Evolutionary conservation across 2,113 vertebrate genomes (phyloP), one percentile per base, ranked within the genome.

Genomic region (Dryoscopus gambensis): DNA sequence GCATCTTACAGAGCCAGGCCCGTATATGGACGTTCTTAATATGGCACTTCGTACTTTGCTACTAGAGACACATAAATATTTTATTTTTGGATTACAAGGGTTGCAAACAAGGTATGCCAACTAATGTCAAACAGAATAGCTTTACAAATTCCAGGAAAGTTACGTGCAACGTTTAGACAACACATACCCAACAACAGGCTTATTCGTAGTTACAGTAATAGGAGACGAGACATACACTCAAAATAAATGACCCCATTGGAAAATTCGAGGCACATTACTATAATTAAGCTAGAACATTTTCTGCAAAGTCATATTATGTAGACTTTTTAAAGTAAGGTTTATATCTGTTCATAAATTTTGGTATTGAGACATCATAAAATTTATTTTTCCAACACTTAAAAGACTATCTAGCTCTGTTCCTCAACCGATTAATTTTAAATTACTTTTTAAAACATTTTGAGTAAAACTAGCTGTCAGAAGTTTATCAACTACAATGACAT

Each of bases 11-110:
- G 59, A 77, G 93, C 86, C 9, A 95, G 89, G 92, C 60, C 96
- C 84, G 68, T 97, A 96, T 96, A 96, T 94, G 92, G 92, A 11
- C 75, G 90, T 95, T 92, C 96, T 97, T 95, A 96, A 92, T 96
- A 92, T 75, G 88, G 92, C 47, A 86, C 95, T 94, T 94, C 33
- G 42, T 93, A 81, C 92, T 96, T 96, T 68, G 90, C 85, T 96
- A 90, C 76, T 87, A 96, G 93, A 97, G 90, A 96, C 92, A 96
- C 71, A 94, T 96, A 96, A 97, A 97, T 96, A 97, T 97, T 96
- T 97, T 96, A 94, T 96, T 93, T 97, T 96, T 94, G 92, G 92
- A 96, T 95, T 94, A 96, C 90, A 96, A 94, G 94, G 88, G 93
- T 74, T 96, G 90, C 93, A 96, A 95, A 94, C 92, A 95, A 97